Conservation (phyloP, 1,140 invertebrate genomes). For the Tetramorium alpestre region DNA sequence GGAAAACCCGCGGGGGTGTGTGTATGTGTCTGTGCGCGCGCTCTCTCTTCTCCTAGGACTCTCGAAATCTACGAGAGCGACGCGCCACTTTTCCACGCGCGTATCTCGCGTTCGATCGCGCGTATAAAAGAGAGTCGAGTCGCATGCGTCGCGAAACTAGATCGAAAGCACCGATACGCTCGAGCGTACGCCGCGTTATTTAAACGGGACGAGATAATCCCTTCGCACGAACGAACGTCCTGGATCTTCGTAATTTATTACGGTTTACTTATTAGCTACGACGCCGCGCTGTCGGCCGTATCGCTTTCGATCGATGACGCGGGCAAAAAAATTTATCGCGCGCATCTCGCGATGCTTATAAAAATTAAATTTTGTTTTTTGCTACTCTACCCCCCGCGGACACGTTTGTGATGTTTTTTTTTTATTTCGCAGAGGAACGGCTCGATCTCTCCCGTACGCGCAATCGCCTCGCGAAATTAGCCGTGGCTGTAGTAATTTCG, state of each 20-base stretch:
- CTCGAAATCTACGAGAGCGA: constrained; percentile 38
- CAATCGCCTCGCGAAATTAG: constrained; percentile 24
- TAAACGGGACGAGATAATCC: constrained; percentile 57
- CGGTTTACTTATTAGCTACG: constrained; percentile 56
- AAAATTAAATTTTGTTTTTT: neutral
- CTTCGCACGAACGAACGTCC: constrained; percentile 36
- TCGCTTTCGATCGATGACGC: constrained; percentile 16
- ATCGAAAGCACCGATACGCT: constrained; percentile 51
- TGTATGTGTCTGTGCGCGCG: neutral
- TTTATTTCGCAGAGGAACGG: neutral
- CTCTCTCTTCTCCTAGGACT: constrained; percentile 4
- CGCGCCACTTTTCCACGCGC: constrained; percentile 27
- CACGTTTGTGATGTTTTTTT: neutral
- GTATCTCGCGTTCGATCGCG: constrained; percentile 37
- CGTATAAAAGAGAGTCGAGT: constrained; percentile 59
- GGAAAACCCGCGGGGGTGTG: neutral
- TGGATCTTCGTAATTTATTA: constrained; percentile 54
- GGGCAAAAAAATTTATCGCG: neutral
- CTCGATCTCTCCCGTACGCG: constrained; percentile 34
- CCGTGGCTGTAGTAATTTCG: neutral
- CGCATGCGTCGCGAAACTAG: constrained; percentile 50
- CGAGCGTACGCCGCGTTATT: constrained; percentile 40
- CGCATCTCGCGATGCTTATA: neutral
- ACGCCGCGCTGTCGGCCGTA: neutral
- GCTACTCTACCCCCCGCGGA: neutral